A percentile compares a stretch with the other conserved stretches of the same genome.
phyloP scores from a whole-genome alignment of 2,797 vertebrate species.

The Cuculus canorus region DNA sequence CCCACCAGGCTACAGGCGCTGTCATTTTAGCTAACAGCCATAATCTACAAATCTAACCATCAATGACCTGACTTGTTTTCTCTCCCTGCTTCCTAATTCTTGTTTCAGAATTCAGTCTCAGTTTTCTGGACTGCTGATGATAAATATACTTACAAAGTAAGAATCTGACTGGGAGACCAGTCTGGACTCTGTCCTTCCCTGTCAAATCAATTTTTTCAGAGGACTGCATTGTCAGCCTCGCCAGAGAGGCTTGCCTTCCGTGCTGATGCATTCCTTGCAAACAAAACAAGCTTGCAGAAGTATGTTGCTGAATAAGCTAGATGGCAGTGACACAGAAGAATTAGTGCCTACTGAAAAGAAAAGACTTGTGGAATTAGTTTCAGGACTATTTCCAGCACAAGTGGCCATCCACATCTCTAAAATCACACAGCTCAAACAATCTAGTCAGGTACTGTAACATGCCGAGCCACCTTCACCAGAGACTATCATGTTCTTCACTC shows the following conservation, averaged over 20 bases:
- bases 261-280: not conserved
- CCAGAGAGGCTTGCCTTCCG: not conserved
- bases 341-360: not conserved
- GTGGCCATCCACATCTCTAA: not conserved
- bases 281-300: not conserved
- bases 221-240: not conserved
- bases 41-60: not conserved
- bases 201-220: not conserved
- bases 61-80: not conserved
- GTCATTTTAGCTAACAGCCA: conserved; percentile 6
- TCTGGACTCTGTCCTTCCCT: not conserved
- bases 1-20: not conserved
- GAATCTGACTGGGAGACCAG: not conserved
- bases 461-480: not conserved
- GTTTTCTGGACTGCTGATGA: not conserved
- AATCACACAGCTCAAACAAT: not conserved
- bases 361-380: not conserved
- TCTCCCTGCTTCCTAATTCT: not conserved
- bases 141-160: not conserved
- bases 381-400: not conserved
- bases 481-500: not conserved
- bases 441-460: not conserved
- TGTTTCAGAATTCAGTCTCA: not conserved
- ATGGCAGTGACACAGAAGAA: not conserved
- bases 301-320: not conserved